These are phyloP conservation scores for Nipponia nippon DNA, from an alignment of 2,113 vertebrate genomes.

Conservation along the genomic window DNA sequence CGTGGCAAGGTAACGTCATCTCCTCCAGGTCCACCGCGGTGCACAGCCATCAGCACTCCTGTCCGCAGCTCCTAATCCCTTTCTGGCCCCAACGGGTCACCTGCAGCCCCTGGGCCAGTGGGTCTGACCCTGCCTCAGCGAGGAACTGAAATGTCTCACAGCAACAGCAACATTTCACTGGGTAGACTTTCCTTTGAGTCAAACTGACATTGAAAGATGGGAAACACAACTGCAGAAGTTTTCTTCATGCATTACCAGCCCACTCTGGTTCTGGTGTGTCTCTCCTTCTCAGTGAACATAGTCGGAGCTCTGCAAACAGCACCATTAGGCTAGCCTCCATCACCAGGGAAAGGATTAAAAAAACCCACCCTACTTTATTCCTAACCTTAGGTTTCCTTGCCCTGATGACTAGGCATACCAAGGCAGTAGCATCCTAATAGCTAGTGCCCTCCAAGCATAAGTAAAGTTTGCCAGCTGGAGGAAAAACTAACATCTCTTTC, in stretches of 20 bases:
- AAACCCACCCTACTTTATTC: neutral
- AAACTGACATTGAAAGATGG: neutral
- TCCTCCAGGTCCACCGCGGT: fast-evolving
- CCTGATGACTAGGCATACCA: neutral
- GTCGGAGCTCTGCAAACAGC: neutral
- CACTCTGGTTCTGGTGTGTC: neutral
- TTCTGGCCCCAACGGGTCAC: neutral
- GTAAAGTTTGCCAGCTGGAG: neutral
- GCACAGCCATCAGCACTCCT: neutral
- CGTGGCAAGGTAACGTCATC: fast-evolving
- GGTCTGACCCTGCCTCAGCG: neutral
- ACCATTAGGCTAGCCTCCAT: neutral
- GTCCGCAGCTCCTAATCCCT: neutral
- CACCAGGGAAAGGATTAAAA: neutral
- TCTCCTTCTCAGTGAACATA: neutral
- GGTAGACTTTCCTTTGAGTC: neutral
- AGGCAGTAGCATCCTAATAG: neutral
- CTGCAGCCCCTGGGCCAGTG: neutral
- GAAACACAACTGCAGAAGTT: fast-evolving
- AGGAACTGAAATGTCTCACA: neutral
- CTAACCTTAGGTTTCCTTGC: neutral
- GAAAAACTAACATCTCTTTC: neutral
- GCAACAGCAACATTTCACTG: neutral
- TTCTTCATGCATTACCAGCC: fast-evolving
- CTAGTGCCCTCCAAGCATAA: neutral